Conservation (phyloP, 2,888 invertebrate genomes). For the Tuta absoluta region DNA sequence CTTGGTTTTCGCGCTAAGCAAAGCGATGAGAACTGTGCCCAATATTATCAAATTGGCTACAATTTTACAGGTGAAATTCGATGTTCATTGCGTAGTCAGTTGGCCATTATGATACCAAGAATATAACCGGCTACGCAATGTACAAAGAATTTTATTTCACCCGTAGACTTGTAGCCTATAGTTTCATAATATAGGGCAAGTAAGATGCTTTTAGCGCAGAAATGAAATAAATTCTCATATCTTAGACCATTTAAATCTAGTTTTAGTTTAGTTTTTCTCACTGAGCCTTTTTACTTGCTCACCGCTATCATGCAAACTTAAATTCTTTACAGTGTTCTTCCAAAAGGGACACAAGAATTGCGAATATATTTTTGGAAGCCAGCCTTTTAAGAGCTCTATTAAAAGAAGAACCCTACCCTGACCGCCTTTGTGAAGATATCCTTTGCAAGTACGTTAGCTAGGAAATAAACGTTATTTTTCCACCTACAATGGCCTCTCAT, state of each 20-base stretch:
- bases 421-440: conserved; percentile 25
- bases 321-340: conserved; percentile 25
- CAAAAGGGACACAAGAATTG: conserved; percentile 52
- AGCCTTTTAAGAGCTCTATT: conserved; percentile 59
- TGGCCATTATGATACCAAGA: no score
- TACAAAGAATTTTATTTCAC: no score
- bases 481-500: conserved; percentile 18
- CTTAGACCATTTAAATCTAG: neutral
- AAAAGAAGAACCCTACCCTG: conserved; percentile 48
- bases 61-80: no score
- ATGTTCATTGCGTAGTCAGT: no score
- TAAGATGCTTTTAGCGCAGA: neutral
- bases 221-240: neutral
- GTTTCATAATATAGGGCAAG: no score
- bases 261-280: neutral
- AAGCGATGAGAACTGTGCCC: no score
- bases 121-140: no score
- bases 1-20: no score
- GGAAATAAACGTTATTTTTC: conserved; percentile 30
- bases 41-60: no score
- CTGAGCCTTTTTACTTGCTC: neutral
- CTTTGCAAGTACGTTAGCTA: conserved; percentile 31
- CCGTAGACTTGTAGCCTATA: no score
- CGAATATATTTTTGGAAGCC: conserved; percentile 48
- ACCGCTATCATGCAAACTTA: conserved; percentile 33